Percentiles rank a stretch among this genome's conserved stretches.
Conservation (phyloP, 1,140 invertebrate species). For the Pseudomyrmex cubaensis region DNA sequence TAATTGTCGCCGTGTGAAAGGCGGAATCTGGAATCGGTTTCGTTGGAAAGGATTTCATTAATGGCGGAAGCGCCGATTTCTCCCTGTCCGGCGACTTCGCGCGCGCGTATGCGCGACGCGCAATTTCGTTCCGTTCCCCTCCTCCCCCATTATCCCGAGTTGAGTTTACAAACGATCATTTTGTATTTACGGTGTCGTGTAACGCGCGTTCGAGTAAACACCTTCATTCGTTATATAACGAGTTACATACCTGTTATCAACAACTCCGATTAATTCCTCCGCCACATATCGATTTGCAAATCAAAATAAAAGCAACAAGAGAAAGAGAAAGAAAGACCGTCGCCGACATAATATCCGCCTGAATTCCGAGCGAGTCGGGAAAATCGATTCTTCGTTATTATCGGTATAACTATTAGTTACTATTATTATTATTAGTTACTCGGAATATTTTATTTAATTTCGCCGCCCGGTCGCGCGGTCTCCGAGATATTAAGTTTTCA, state of each 20-base stretch:
- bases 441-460: background rate
- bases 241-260: conserved; percentile 21
- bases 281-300: background rate
- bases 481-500: conserved; percentile 11
- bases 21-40: conserved; percentile 18
- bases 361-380: background rate
- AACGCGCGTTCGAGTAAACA: conserved; percentile 48
- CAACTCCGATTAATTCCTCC: background rate
- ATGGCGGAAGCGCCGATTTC: conserved; percentile 27
- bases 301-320: background rate
- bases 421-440: too few relatives aligned
- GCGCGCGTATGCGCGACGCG: background rate
- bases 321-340: too few relatives aligned
- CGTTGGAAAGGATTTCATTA: conserved; percentile 44
- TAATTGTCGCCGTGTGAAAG: conserved; percentile 49
- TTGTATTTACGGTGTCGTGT: conserved; percentile 42
- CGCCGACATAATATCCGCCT: background rate
- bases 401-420: too few relatives aligned
- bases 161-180: conserved; percentile 46
- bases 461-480: background rate
- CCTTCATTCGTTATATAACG: conserved; percentile 46
- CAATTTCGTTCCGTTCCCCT: conserved; percentile 61
- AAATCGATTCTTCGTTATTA: background rate
- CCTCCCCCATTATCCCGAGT: background rate
- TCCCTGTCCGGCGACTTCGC: conserved; percentile 20